Conservation (phyloP, 2,888 invertebrate species). For the Adela reaumurella region DNA sequence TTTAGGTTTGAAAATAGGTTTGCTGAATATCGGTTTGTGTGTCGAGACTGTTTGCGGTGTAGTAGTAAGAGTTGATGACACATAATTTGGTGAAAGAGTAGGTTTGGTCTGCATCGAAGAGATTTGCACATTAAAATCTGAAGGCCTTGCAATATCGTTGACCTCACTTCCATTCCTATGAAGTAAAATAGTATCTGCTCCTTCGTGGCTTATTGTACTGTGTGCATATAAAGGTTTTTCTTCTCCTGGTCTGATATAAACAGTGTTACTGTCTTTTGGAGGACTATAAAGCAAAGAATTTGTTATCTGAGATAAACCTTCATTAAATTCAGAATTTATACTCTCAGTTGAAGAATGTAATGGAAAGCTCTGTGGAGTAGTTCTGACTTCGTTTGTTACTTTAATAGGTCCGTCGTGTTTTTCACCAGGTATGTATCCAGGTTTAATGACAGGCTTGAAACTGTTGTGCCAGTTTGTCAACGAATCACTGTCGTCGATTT, state of each 20-base stretch:
- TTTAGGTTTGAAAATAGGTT: conserved; percentile 56
- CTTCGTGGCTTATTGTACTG: conserved; percentile 57
- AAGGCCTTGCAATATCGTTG: conserved; percentile 44
- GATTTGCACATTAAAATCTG: conserved; percentile 48
- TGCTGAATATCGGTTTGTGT: conserved; percentile 36
- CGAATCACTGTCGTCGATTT: conserved; percentile 38
- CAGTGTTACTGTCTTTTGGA: conserved; percentile 37
- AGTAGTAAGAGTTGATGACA: conserved; percentile 22
- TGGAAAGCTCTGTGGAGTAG: conserved; percentile 1
- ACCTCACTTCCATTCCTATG: conserved; percentile 56
- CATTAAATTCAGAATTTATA: conserved; percentile 44
- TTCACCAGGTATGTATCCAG: conserved; percentile 37
- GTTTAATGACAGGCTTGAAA: conserved; percentile 44
- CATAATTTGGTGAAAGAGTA: conserved; percentile 23
- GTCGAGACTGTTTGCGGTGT: conserved; percentile 34
- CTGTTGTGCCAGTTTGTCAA: conserved; percentile 42
- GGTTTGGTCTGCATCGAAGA: conserved; percentile 50
- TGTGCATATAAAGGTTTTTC: conserved; percentile 31
- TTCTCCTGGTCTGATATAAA: conserved; percentile 27
- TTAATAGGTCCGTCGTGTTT: conserved; percentile 9
- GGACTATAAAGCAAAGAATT: conserved; percentile 44
- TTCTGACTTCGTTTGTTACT: conserved; percentile 10
- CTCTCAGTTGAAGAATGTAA: conserved; percentile 25
- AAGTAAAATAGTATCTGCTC: conserved; percentile 62
- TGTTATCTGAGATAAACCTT: conserved; percentile 55